Base-by-base conservation (phyloP, 2,113 vertebrate species). In the Takifugu flavidus region DNA sequence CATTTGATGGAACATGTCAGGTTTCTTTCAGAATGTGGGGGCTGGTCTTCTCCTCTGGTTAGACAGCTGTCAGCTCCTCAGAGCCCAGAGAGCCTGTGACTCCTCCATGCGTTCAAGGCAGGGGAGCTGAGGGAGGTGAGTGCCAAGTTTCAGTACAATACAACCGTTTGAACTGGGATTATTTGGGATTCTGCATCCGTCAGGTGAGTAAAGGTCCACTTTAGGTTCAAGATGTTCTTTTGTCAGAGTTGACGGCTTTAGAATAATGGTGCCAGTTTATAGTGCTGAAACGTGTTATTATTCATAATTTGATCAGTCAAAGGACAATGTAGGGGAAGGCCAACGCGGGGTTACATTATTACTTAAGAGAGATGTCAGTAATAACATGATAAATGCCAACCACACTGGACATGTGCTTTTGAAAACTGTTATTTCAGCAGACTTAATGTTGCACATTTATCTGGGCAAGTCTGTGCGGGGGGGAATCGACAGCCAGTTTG, bases 1-100 rank as follows among this genome's bases (percentile, higher is more conserved):
- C 5, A 49, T 86, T 81, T 85, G 83, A 86, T 79, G 70, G 75
- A 78, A 84, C 79, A 83, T 73, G 80, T 88, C 83, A 78, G 82
- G 75, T 75, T 85, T 51, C 67, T 83, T 20, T 4, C 60, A 72
- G 62, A 77, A 83, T 63, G 72, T 5, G 69, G 77, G 83, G 83
- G 80, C 66, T 26, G 73, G 73, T 77, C 46, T 66, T 43, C 59
- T 78, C 74, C 59, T 78, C 74, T 67, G 72, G 79, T 83, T 79
- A 72, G 81, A 82, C 87, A 87, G 87, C 83, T 88, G 88, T 82
- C 88, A 83, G 78, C 54, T 14, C 42, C 45, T 71, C 65, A 26
- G 59, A 74, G 73, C 56, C 54, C 69, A 60, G 47, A 73, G 67
- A 82, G 57, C 43, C 61, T 44, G 51, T 5, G 25, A 64, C 68